phyloP scores from a whole-genome alignment of 2,113 vertebrate species.

The Dicrurus megarhynchus region DNA sequence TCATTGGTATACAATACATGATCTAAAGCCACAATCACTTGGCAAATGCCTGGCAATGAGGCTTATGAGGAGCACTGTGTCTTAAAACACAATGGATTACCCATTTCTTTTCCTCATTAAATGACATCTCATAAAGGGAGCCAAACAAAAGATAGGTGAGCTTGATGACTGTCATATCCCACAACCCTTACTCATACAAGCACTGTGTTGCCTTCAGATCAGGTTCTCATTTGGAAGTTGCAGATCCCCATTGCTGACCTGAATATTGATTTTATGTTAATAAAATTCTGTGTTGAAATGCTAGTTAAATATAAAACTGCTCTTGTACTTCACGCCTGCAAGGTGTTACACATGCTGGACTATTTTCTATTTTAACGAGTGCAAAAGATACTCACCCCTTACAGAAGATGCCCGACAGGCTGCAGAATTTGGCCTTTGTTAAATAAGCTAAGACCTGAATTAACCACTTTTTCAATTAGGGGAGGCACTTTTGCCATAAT shows the following conservation, averaged over 20 bases:
- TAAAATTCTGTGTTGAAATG: background rate
- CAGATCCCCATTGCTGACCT: background rate
- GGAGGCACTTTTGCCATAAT: background rate
- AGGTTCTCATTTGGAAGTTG: background rate
- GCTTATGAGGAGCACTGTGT: background rate
- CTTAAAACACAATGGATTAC: background rate
- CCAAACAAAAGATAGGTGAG: background rate
- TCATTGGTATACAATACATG: background rate
- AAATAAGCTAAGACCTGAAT: background rate
- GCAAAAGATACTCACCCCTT: background rate
- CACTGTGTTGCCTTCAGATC: background rate
- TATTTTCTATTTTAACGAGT: background rate
- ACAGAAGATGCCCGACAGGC: background rate
- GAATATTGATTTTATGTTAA: conserved; percentile 19
- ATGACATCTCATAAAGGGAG: background rate
- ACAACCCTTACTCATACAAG: background rate
- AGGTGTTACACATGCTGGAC: background rate
- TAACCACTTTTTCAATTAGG: background rate
- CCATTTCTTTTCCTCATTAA: background rate
- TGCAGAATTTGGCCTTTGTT: background rate
- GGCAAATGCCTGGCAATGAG: background rate
- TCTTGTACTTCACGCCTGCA: background rate
- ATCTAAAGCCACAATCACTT: background rate
- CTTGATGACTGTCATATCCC: background rate
- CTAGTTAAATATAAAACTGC: background rate